Evolutionary conservation across 1,140 invertebrate genomes (phyloP).

Genomic region (Bicyclus anynana): DNA sequence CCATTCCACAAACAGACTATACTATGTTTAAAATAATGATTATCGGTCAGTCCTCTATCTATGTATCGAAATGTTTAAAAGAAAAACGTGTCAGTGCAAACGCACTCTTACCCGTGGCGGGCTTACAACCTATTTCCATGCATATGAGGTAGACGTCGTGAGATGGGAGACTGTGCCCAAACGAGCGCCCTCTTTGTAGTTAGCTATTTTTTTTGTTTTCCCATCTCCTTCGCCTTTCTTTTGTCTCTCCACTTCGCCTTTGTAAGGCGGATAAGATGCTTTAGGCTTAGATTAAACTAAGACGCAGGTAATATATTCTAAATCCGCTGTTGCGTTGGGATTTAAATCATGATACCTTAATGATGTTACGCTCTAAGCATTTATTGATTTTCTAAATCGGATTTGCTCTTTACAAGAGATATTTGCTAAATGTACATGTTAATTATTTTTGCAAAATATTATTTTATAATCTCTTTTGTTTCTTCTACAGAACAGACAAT

Average conservation of each 20-base stretch:
- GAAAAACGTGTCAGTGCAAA: conserved; percentile 13
- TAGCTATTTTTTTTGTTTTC: conserved; percentile 30
- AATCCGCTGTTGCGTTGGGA: neutral
- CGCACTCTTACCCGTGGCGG: conserved; percentile 20
- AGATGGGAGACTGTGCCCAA: conserved; percentile 27
- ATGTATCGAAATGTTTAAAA: neutral
- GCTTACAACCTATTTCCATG: conserved; percentile 51
- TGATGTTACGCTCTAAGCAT: too few relatives aligned
- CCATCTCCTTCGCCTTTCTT: conserved; percentile 15
- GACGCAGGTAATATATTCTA: conserved; percentile 6
- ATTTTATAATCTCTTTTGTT: too few relatives aligned
- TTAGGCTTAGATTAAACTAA: conserved; percentile 25
- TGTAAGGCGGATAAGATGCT: conserved; percentile 17
- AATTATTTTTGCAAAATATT: too few relatives aligned
- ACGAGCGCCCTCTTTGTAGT: conserved; percentile 33
- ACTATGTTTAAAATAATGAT: too few relatives aligned
- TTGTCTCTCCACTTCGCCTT: conserved; percentile 21
- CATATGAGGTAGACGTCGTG: conserved; percentile 42
- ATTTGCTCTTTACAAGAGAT: too few relatives aligned
- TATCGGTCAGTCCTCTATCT: too few relatives aligned
- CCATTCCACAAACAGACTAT: too few relatives aligned
- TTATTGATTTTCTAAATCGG: too few relatives aligned
- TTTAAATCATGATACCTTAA: too few relatives aligned
- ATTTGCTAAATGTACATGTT: too few relatives aligned
- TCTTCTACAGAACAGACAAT: too few relatives aligned